A percentile compares a stretch with the other conserved stretches of the same genome.
Conservation (phyloP, 35 echinoderm and acorn worm genomes). For the Amphiura filiformis region DNA sequence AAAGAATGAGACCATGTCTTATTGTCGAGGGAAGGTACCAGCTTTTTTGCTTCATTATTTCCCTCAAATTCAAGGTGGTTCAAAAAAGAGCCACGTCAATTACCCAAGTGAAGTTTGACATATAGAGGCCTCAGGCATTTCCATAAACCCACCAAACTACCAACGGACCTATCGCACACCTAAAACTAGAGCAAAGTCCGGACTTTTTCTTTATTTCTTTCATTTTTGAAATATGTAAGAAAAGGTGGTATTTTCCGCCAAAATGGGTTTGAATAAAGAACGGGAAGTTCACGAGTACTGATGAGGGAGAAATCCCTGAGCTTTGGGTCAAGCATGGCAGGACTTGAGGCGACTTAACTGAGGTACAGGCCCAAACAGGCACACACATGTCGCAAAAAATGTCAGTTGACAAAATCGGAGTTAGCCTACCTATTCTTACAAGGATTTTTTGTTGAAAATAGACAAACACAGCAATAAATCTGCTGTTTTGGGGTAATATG, state of each 20-base stretch:
- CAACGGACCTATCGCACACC: background rate
- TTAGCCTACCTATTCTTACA: too few relatives aligned
- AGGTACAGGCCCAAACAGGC: too few relatives aligned
- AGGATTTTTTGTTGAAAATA: too few relatives aligned
- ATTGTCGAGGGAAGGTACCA: background rate
- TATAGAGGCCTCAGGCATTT: background rate
- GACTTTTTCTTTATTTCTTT: background rate
- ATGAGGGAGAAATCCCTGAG: too few relatives aligned
- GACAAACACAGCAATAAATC: too few relatives aligned
- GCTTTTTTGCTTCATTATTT: background rate
- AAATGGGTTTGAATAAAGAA: background rate
- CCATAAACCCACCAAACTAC: background rate
- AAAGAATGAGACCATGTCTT: background rate
- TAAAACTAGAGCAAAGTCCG: constrained; percentile 9
- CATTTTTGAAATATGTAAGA: too few relatives aligned
- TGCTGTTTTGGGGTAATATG: too few relatives aligned
- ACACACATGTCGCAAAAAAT: too few relatives aligned
- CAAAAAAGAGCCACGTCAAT: background rate
- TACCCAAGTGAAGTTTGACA: background rate
- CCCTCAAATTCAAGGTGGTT: background rate
- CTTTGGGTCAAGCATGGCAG: too few relatives aligned
- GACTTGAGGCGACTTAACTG: too few relatives aligned
- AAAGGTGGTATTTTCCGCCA: background rate
- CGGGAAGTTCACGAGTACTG: background rate
- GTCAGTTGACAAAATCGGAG: too few relatives aligned